Conservation (phyloP, 1,140 invertebrate species). For the Drosophila pallidifrons region DNA sequence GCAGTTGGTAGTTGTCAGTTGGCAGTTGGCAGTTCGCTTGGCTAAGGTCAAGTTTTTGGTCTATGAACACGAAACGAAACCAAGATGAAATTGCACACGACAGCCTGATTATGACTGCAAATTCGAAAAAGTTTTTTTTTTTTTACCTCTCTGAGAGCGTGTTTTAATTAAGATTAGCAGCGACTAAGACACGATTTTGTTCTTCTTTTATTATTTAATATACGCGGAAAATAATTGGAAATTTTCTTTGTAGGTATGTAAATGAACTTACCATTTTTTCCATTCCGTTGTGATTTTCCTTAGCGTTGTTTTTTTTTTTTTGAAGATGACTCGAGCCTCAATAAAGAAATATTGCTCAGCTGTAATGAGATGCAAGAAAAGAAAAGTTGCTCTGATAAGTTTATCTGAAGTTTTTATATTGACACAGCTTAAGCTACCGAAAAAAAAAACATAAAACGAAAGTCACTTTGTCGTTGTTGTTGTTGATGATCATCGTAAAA, state of each 20-base stretch:
- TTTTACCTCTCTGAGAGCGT: background rate
- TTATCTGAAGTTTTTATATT: slow-evolving; percentile 62
- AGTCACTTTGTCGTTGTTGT: background rate
- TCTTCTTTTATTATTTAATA: background rate
- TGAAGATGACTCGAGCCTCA: slow-evolving; percentile 8
- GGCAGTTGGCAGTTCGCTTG: slow-evolving; percentile 7
- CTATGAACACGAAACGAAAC: background rate
- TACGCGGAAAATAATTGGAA: background rate
- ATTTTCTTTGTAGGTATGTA: background rate
- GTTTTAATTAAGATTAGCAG: slow-evolving; percentile 37
- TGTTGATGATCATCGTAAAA: slow-evolving; percentile 22
- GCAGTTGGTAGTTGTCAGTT: background rate
- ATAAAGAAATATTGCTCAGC: slow-evolving; percentile 34
- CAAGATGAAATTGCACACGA: slow-evolving; percentile 27
- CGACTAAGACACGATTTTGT: background rate
- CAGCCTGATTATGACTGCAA: slow-evolving; percentile 21
- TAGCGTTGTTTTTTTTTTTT: slow-evolving; percentile 36
- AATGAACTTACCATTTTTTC: slow-evolving; percentile 74
- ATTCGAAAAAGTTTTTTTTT: background rate
- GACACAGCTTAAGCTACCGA: slow-evolving; percentile 25
- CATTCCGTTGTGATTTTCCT: slow-evolving; percentile 65
- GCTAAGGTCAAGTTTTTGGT: slow-evolving; percentile 63
- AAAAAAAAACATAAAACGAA: slow-evolving; percentile 9
- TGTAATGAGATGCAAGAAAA: slow-evolving; percentile 66
- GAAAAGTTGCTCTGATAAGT: slow-evolving; percentile 54